phyloP scores from a whole-genome alignment of 2,113 vertebrate species.

The Coturnix japonica region DNA sequence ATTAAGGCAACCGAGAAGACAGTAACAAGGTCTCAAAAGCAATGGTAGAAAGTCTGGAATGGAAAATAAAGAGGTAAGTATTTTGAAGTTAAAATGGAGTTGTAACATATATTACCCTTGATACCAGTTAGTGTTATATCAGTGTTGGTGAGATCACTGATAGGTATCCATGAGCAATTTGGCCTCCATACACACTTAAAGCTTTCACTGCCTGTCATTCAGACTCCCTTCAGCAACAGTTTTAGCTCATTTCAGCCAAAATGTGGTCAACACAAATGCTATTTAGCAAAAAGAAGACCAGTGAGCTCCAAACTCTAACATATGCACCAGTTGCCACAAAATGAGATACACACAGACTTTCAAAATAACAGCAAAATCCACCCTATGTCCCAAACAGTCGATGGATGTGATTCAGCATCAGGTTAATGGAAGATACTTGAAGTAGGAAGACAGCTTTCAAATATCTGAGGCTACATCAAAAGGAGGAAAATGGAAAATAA shows the following conservation, averaged over 20 bases:
- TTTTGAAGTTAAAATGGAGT: background rate
- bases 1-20: background rate
- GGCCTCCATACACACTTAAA: background rate
- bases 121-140: background rate
- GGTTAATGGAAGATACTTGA: background rate
- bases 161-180: background rate
- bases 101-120: background rate
- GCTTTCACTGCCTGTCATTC: background rate
- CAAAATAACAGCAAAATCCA: background rate
- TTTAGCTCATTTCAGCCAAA: background rate
- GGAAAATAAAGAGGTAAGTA: background rate
- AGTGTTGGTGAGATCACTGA: background rate
- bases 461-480: background rate
- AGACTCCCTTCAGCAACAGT: background rate
- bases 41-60: background rate
- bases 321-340: background rate
- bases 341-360: background rate
- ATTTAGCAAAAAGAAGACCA: background rate
- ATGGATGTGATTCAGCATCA: background rate
- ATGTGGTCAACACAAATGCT: background rate
- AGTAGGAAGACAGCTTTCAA: constrained; percentile 7
- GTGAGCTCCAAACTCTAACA: background rate
- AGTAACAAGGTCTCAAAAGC: background rate
- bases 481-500: constrained; percentile 25
- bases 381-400: background rate